A percentile compares a stretch with the other conserved stretches of the same genome.
These are phyloP conservation scores for Sarcophilus harrisii DNA, from an alignment of 2,797 vertebrate species.

Conservation along the genomic window DNA sequence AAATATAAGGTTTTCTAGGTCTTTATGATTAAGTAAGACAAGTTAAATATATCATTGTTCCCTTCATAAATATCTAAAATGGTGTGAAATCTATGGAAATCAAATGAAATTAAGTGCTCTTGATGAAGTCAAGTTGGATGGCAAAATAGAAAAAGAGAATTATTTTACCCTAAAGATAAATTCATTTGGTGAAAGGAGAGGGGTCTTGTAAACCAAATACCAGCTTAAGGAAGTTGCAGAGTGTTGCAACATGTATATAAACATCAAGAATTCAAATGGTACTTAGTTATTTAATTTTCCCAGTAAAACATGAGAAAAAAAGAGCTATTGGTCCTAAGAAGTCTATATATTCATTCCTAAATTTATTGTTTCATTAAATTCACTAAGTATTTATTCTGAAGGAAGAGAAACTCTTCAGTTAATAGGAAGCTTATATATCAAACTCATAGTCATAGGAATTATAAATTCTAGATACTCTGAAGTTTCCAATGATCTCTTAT, in stretches of 20 bases:
- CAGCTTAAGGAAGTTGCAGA: not conserved
- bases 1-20: slow-evolving; percentile 33
- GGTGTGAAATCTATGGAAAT: slow-evolving; percentile 18
- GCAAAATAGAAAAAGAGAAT: not conserved
- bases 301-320: not conserved
- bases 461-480: not conserved
- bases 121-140: slow-evolving; percentile 1
- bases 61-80: slow-evolving; percentile 10
- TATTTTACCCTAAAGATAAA: not conserved
- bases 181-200: not conserved
- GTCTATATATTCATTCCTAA: not conserved
- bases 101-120: not conserved
- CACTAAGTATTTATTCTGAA: not conserved
- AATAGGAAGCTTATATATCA: not conserved
- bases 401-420: not conserved
- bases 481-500: not conserved
- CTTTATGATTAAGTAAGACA: slow-evolving; percentile 27
- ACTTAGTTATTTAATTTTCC: not conserved
- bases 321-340: not conserved
- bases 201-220: not conserved
- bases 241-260: not conserved
- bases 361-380: not conserved
- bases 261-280: not conserved
- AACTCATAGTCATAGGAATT: not conserved
- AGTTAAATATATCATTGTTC: not conserved